These are phyloP conservation scores for Pardalotus punctatus DNA, from an alignment of 2,113 vertebrate genomes.

Conservation along the genomic window DNA sequence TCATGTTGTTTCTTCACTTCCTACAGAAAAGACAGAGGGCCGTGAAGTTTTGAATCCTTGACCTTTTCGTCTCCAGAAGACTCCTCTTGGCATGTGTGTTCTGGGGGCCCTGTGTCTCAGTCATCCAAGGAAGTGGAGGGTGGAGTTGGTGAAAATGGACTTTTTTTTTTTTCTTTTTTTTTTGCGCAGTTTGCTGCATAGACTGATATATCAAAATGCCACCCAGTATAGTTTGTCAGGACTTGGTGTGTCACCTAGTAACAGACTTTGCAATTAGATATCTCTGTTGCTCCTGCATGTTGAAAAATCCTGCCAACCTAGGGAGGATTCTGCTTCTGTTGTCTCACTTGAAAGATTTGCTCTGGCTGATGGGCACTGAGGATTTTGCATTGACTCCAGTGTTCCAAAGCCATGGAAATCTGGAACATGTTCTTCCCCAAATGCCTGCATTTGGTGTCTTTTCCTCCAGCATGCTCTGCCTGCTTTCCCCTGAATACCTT, in stretches of 20 bases:
- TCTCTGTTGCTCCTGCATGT: neutral
- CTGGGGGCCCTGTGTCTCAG: neutral
- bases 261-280: slow-evolving; percentile 32
- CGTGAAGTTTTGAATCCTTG: neutral
- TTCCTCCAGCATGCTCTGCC: rapidly evolving
- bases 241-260: slow-evolving; percentile 54
- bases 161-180: slow-evolving; percentile 9
- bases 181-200: neutral
- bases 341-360: neutral
- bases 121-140: neutral
- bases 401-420: neutral
- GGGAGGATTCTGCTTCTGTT: neutral
- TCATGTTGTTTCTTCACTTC: neutral
- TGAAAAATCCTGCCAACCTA: neutral
- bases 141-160: neutral
- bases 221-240: slow-evolving; percentile 7
- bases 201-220: neutral
- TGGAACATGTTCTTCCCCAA: neutral
- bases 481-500: neutral
- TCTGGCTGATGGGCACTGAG: neutral
- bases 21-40: neutral
- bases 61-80: neutral
- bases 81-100: neutral
- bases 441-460: neutral
- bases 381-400: neutral